Conservation (phyloP, 35 echinoderm and acorn worm species). For the Hemicentrotus pulcherrimus region DNA sequence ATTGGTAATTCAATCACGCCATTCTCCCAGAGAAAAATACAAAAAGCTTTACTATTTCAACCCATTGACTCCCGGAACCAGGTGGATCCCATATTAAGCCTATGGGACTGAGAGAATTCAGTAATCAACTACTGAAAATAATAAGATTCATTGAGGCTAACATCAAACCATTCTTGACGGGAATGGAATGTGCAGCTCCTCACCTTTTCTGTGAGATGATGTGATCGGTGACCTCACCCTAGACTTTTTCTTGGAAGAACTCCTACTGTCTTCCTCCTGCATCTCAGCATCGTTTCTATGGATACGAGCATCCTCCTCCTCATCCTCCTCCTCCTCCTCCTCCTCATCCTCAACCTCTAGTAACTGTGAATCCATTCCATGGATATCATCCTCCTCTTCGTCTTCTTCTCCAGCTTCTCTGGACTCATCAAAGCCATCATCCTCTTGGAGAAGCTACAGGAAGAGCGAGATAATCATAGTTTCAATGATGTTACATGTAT, state of each 20-base stretch:
- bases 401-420: neutral
- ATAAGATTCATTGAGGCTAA: too few relatives aligned
- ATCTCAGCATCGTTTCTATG: neutral
- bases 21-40: too few relatives aligned
- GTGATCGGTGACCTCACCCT: neutral
- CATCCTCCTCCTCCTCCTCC: slow-evolving; percentile 24
- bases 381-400: slow-evolving; percentile 39
- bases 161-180: too few relatives aligned
- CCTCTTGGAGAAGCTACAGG: neutral
- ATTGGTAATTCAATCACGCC: too few relatives aligned
- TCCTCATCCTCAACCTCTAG: slow-evolving; percentile 24
- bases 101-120: too few relatives aligned
- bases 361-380: slow-evolving; percentile 72
- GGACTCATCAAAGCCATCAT: neutral
- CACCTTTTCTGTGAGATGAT: neutral
- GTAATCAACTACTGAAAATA: too few relatives aligned
- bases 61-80: too few relatives aligned
- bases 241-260: neutral
- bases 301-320: neutral
- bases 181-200: neutral
- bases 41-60: too few relatives aligned
- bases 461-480: neutral
- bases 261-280: neutral
- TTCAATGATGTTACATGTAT: too few relatives aligned
- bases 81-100: too few relatives aligned